Conservation (phyloP, 2,113 vertebrate species). For the Catagonus wagneri region DNA sequence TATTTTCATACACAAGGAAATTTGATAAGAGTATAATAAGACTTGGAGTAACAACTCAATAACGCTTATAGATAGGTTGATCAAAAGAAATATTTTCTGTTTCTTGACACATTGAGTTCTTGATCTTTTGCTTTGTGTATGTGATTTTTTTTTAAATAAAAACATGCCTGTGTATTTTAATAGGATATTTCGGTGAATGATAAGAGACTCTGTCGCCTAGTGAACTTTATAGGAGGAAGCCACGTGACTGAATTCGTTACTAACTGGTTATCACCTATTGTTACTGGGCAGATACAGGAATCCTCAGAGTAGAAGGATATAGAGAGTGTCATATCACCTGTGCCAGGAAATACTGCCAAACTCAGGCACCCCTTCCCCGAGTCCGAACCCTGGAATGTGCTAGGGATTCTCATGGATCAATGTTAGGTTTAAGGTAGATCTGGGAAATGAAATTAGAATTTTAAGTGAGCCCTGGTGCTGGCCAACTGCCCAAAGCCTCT, state of each 20-base stretch:
- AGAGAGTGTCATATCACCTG: background rate
- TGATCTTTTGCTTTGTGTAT: constrained; percentile 25
- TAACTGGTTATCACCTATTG: background rate
- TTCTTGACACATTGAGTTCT: constrained; percentile 1
- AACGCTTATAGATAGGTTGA: background rate
- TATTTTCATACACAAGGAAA: constrained; percentile 32
- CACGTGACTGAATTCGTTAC: background rate
- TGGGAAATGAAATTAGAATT: constrained; percentile 17
- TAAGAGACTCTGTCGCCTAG: background rate
- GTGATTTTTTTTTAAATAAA: background rate
- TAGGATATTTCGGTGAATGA: background rate
- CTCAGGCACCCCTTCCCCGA: background rate
- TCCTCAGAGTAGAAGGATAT: background rate
- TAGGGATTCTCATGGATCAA: background rate
- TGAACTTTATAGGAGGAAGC: background rate
- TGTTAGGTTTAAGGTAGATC: constrained; percentile 27
- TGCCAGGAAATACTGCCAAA: background rate
- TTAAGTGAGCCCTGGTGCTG: background rate
- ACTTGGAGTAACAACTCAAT: background rate
- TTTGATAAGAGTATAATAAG: background rate
- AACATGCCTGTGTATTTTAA: background rate
- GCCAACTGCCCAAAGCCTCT: background rate
- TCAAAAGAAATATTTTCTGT: constrained; percentile 32
- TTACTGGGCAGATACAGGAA: background rate
- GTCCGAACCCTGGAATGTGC: background rate